A percentile compares a stretch with the other conserved stretches of the same genome.
phyloP scores from a whole-genome alignment of 2,113 vertebrate genomes.

The Pluvianellus socialis region DNA sequence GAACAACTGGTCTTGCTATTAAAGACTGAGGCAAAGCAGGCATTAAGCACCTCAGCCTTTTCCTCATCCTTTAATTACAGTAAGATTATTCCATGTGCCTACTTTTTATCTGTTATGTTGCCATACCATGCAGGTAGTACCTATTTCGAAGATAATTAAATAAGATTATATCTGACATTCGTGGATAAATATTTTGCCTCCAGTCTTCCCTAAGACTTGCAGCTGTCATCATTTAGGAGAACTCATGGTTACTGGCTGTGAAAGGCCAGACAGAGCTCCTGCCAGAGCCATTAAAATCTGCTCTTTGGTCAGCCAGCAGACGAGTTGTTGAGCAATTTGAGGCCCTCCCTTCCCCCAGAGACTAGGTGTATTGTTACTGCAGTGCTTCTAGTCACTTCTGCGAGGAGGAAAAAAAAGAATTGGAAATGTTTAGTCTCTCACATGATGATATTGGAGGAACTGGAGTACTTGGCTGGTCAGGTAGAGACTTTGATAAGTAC shows the following conservation, averaged over 20 bases:
- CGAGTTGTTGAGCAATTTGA: not conserved
- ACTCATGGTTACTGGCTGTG: conserved; percentile 14
- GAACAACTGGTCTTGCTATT: not conserved
- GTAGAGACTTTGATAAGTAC: not conserved
- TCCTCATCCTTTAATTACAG: not conserved
- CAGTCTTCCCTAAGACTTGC: not conserved
- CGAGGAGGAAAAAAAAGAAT: not conserved
- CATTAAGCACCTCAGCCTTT: not conserved
- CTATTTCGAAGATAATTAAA: not conserved
- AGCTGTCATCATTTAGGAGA: not conserved
- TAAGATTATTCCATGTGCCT: not conserved
- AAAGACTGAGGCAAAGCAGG: not conserved
- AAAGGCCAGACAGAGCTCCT: not conserved
- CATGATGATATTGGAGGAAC: not conserved
- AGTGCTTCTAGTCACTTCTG: not conserved
- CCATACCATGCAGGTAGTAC: not conserved
- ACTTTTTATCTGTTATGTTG: not conserved
- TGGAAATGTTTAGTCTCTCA: not conserved
- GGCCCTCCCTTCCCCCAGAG: not conserved
- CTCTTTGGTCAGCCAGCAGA: not conserved
- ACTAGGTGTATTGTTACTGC: not conserved
- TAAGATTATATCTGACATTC: not conserved
- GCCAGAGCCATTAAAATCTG: not conserved
- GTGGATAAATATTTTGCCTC: not conserved
- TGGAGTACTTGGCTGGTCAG: not conserved